Evolutionary conservation across 2,888 invertebrate species (phyloP).

Genomic region (Deilephila elpenor): DNA sequence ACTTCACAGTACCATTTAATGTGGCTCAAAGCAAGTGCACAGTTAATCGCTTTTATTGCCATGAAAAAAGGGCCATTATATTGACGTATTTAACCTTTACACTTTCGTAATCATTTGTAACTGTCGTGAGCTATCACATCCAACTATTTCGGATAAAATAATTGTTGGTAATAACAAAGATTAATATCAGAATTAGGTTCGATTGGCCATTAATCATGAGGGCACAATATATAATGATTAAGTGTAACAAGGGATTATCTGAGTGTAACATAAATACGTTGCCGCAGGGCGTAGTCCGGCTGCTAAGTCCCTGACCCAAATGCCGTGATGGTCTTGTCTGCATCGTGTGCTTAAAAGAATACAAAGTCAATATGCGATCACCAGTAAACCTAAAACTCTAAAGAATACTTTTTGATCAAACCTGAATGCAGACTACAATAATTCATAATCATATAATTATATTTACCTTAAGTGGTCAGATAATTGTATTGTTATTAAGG

Average conservation of each 20-base stretch:
- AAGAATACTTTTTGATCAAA: not conserved
- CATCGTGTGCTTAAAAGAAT: constrained; percentile 37
- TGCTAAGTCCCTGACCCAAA: constrained; percentile 64
- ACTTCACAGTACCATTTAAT: constrained; percentile 43
- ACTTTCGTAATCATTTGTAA: constrained; percentile 27
- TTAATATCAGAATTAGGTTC: constrained; percentile 43
- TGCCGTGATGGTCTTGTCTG: constrained; percentile 48
- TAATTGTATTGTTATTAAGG: not conserved
- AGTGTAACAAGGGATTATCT: constrained; percentile 58
- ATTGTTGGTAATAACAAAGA: constrained; percentile 37
- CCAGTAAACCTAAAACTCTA: not conserved
- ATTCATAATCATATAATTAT: not conserved
- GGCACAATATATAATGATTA: constrained; percentile 50
- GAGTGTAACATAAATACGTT: constrained; percentile 49
- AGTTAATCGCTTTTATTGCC: constrained; percentile 42
- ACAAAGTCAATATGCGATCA: constrained; percentile 32
- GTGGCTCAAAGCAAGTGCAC: constrained; percentile 33
- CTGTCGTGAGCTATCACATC: not conserved
- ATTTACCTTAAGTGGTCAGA: not conserved
- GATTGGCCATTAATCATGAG: constrained; percentile 50
- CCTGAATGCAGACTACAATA: not conserved
- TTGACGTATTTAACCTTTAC: constrained; percentile 38
- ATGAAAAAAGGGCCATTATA: constrained; percentile 45
- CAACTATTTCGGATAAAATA: not conserved
- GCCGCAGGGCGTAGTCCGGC: constrained; percentile 61